These are phyloP conservation scores for Dysmachus trigonus DNA, from an alignment of 2,888 invertebrate genomes.

Conservation along the genomic window DNA sequence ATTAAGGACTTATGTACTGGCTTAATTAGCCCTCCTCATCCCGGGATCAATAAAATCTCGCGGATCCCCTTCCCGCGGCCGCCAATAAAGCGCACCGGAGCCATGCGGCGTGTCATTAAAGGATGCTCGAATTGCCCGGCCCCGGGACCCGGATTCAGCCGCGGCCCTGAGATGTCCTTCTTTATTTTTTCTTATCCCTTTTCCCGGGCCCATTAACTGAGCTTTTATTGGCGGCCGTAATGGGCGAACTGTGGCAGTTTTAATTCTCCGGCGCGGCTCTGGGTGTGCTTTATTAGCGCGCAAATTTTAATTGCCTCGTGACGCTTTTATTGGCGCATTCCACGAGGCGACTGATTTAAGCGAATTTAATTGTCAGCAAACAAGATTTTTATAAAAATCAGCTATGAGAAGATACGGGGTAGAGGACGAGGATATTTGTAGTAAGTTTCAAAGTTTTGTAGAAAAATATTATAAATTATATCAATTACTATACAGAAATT, in stretches of 20 bases:
- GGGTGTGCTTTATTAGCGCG: slow-evolving; percentile 20
- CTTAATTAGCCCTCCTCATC: slow-evolving; percentile 25
- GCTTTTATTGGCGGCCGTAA: slow-evolving; percentile 27
- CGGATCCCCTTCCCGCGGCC: background rate
- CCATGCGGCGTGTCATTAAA: slow-evolving; percentile 21
- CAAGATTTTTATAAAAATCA: background rate
- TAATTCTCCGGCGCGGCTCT: slow-evolving; percentile 5
- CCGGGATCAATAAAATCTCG: slow-evolving; percentile 23
- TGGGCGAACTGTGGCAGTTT: slow-evolving; percentile 1
- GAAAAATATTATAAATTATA: too few relatives aligned
- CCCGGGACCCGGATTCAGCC: background rate
- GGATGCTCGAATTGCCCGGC: slow-evolving; percentile 18
- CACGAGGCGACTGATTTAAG: background rate
- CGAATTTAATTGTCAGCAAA: background rate
- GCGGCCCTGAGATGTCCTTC: background rate
- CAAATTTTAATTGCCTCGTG: slow-evolving; percentile 5
- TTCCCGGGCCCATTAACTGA: background rate
- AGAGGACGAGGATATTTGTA: background rate
- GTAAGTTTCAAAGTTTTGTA: background rate
- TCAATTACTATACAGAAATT: too few relatives aligned
- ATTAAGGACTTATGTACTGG: slow-evolving; percentile 14
- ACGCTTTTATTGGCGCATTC: background rate
- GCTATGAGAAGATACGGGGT: background rate
- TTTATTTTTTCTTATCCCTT: background rate
- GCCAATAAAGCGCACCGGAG: slow-evolving; percentile 34